Evolutionary conservation across 1,140 invertebrate genomes (phyloP).

Genomic region (Hyles euphorbiae): DNA sequence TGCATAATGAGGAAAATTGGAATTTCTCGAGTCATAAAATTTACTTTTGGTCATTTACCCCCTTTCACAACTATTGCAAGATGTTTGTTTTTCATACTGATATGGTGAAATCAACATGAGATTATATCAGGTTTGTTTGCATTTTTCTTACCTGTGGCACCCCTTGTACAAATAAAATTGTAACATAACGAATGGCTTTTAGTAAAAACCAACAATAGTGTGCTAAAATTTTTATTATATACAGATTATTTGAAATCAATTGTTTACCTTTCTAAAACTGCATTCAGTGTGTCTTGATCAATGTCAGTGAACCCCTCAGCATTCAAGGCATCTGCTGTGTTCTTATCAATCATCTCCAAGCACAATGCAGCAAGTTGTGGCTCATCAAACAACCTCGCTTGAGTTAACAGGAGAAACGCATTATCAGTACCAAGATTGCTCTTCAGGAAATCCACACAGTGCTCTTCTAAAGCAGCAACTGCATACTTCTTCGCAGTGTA

Average conservation of each 20-base stretch:
- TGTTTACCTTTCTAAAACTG: slow-evolving; percentile 81
- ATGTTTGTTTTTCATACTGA: too few species aligned
- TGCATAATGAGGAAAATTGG: too few species aligned
- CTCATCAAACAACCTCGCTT: slow-evolving; percentile 89
- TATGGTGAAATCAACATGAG: too few species aligned
- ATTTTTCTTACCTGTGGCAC: too few species aligned
- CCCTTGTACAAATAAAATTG: too few species aligned
- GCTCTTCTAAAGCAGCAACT: slow-evolving; percentile 87
- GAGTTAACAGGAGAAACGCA: slow-evolving; percentile 89
- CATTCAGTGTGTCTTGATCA: slow-evolving; percentile 87
- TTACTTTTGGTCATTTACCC: too few species aligned
- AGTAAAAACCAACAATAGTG: background rate
- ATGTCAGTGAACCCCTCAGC: slow-evolving; percentile 94
- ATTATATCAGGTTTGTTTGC: too few species aligned
- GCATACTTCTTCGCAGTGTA: slow-evolving; percentile 94
- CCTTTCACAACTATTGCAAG: too few species aligned
- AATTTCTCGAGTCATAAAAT: too few species aligned
- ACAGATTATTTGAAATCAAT: background rate
- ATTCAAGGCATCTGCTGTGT: slow-evolving; percentile 86
- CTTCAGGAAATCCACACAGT: slow-evolving; percentile 91
- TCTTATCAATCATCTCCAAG: slow-evolving; percentile 91
- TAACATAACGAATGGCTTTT: too few species aligned
- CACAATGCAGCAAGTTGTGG: slow-evolving; percentile 85
- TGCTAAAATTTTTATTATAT: background rate
- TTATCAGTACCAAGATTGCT: slow-evolving; percentile 88